These are phyloP conservation scores for Caenorhabditis angaria DNA, from an alignment of 2,888 invertebrate genomes.

Conservation along the genomic window DNA sequence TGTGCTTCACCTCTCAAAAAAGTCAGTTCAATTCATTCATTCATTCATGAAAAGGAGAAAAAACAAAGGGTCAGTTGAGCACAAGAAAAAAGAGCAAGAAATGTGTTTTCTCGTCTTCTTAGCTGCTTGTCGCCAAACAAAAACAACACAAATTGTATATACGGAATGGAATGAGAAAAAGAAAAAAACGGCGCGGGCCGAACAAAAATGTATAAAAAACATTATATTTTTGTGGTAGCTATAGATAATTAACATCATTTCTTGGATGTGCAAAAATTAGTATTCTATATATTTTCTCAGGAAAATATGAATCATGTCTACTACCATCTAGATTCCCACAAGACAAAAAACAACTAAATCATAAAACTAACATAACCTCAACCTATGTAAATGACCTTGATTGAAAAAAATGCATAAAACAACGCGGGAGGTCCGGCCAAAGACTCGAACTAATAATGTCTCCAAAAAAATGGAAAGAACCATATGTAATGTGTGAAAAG, in stretches of 20 bases:
- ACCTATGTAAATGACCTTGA: conserved; percentile 5
- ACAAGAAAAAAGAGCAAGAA: conserved; percentile 4
- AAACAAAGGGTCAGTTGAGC: conserved; percentile 2
- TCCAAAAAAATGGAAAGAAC: conserved; percentile 8
- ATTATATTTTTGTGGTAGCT: no score
- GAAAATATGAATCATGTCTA: no score
- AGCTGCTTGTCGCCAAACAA: conserved; percentile 4
- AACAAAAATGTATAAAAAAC: not conserved
- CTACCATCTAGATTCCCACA: no score
- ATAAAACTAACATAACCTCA: no score
- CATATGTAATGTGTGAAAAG: conserved; percentile 3
- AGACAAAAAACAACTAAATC: no score
- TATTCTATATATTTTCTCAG: no score
- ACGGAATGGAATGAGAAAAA: not conserved
- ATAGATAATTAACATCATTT: no score
- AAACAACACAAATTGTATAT: conserved; percentile 4
- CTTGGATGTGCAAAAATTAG: no score
- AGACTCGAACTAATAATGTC: conserved; percentile 6
- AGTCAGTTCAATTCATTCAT: conserved; percentile 2
- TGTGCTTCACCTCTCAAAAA: conserved; percentile 25
- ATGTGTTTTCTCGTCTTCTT: not conserved
- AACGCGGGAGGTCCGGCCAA: not conserved
- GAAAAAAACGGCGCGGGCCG: not conserved
- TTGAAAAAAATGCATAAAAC: conserved; percentile 2
- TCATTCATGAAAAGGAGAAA: not conserved